phyloP scores from a whole-genome alignment of 1,140 invertebrate species.

The Agraylea sexmaculata region DNA sequence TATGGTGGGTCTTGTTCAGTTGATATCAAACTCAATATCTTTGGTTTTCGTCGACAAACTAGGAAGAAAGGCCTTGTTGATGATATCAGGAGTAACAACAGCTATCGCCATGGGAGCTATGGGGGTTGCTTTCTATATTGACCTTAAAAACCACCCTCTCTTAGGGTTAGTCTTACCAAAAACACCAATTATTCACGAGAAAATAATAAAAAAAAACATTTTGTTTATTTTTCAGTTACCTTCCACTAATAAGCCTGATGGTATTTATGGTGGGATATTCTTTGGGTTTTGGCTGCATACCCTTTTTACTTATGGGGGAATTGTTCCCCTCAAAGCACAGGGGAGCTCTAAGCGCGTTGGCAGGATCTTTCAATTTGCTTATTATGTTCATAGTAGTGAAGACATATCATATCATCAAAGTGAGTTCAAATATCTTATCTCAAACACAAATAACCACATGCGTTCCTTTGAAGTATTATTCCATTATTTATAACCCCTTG shows the following conservation, averaged over 20 bases:
- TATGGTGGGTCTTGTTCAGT: conserved; percentile 60
- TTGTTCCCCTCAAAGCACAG: conserved; percentile 64
- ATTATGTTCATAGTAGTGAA: conserved; percentile 76
- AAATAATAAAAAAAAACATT: conserved; percentile 12
- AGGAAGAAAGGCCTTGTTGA: conserved; percentile 57
- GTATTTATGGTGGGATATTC: conserved; percentile 68
- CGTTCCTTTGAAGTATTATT: neutral
- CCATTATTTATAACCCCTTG: neutral
- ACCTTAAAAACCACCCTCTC: conserved; percentile 36
- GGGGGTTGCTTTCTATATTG: conserved; percentile 52
- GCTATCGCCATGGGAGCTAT: conserved; percentile 47
- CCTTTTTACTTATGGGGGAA: conserved; percentile 67
- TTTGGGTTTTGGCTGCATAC: conserved; percentile 68
- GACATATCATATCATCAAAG: conserved; percentile 38
- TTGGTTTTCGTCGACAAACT: conserved; percentile 51
- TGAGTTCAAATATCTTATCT: conserved; percentile 20
- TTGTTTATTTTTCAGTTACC: conserved; percentile 38
- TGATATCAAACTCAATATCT: conserved; percentile 53
- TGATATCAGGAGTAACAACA: conserved; percentile 53
- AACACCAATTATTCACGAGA: too few relatives aligned
- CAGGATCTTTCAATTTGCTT: conserved; percentile 65
- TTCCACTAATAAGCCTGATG: conserved; percentile 63
- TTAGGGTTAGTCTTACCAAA: conserved; percentile 35
- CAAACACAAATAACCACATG: neutral
- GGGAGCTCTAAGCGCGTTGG: conserved; percentile 59